phyloP scores from a whole-genome alignment of 2,888 invertebrate species.

The Drosophila lutescens region DNA sequence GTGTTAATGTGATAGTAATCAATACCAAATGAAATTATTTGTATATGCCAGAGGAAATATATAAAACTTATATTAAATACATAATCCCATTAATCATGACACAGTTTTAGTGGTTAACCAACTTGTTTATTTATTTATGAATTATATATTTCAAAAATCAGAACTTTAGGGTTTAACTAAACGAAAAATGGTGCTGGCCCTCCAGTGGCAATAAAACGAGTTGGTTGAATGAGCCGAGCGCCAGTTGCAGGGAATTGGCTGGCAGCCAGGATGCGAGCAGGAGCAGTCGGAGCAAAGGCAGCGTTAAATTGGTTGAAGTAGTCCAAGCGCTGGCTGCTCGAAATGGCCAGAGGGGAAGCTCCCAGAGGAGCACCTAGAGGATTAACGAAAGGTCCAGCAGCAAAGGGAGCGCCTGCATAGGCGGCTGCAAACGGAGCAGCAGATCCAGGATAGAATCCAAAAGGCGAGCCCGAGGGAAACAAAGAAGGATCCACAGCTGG shows the following conservation, averaged over 20 bases:
- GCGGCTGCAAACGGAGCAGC: slow-evolving; percentile 15
- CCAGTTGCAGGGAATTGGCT: slow-evolving; percentile 28
- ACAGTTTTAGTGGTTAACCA: slow-evolving; percentile 53
- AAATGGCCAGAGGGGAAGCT: slow-evolving; percentile 58
- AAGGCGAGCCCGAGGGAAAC: slow-evolving; percentile 11
- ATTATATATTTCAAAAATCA: background rate
- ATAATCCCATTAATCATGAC: background rate
- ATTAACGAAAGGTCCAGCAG: slow-evolving; percentile 2
- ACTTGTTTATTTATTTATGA: slow-evolving; percentile 49
- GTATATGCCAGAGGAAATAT: background rate
- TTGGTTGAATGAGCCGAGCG: slow-evolving; percentile 47
- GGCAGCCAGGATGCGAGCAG: slow-evolving; percentile 57
- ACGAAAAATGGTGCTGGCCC: slow-evolving; percentile 41
- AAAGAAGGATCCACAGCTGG: slow-evolving; percentile 32
- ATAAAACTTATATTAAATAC: background rate
- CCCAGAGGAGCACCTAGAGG: slow-evolving; percentile 1
- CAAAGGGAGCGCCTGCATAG: slow-evolving; percentile 31
- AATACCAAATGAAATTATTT: slow-evolving; percentile 18
- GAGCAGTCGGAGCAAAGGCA: slow-evolving; percentile 50
- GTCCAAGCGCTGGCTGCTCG: slow-evolving; percentile 76
- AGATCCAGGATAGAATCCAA: slow-evolving; percentile 23
- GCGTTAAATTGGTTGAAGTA: slow-evolving; percentile 74
- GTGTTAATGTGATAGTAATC: slow-evolving; percentile 53
- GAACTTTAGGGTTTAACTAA: slow-evolving; percentile 4
- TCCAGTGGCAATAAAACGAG: slow-evolving; percentile 43